A percentile compares a stretch with the other conserved stretches of the same genome.
Evolutionary conservation across 2,797 vertebrate genomes (phyloP).

Genomic region (Pygocentrus nattereri): DNA sequence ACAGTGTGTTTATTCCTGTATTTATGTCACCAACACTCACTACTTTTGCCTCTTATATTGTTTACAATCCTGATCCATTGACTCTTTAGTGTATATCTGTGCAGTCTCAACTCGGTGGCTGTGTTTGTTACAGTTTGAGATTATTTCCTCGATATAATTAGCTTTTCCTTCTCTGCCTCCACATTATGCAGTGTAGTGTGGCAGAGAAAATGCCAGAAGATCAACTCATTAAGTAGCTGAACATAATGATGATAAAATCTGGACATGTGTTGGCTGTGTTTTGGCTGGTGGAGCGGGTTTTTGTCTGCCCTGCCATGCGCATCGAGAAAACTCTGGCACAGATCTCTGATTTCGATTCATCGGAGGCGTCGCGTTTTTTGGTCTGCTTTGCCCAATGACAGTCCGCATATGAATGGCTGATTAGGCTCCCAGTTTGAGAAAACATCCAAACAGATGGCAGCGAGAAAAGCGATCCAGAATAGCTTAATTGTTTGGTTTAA

Average conservation of each 20-base stretch:
- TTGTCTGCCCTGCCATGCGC: conserved; percentile 34
- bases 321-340: conserved; percentile 60
- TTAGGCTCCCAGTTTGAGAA: conserved; percentile 75
- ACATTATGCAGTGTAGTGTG: conserved; percentile 54
- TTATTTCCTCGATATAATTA: conserved; percentile 62
- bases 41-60: not conserved
- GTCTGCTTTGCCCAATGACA: conserved; percentile 60
- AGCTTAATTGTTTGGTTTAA: conserved; percentile 81
- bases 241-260: conserved; percentile 71
- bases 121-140: conserved; percentile 57
- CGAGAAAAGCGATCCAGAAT: conserved; percentile 74
- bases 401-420: conserved; percentile 65
- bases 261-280: conserved; percentile 66
- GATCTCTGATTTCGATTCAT: conserved; percentile 59
- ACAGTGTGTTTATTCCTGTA: no score
- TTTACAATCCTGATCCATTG: conserved; percentile 23
- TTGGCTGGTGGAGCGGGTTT: conserved; percentile 62
- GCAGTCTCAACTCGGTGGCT: conserved; percentile 55
- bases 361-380: conserved; percentile 52
- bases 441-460: conserved; percentile 80
- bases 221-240: conserved; percentile 70
- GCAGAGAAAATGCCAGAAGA: conserved; percentile 62
- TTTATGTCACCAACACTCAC: no score
- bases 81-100: conserved; percentile 36
- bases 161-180: conserved; percentile 55